These are phyloP conservation scores for Myanophis thanlyinensis DNA, from an alignment of 2,113 vertebrate genomes.

Conservation along the genomic window DNA sequence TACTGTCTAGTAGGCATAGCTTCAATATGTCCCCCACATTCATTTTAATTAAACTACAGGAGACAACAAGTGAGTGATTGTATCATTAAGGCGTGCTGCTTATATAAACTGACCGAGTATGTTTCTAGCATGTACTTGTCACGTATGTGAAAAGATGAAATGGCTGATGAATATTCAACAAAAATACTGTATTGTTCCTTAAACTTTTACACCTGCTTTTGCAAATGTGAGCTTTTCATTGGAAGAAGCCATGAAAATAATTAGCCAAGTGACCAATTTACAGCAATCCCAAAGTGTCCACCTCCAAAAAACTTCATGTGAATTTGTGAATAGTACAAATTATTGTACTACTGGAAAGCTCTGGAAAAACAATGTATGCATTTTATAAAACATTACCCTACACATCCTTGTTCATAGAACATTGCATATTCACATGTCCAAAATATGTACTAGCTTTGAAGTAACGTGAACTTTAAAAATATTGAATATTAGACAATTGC, in stretches of 20 bases:
- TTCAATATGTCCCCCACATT: not conserved
- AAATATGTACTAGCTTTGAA: not conserved
- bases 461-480: not conserved
- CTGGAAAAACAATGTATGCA: not conserved
- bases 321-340: not conserved
- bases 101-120: slow-evolving; percentile 25
- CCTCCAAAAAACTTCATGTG: not conserved
- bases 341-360: too few relatives aligned
- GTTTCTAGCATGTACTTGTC: slow-evolving; percentile 40
- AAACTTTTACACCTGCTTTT: slow-evolving; percentile 50
- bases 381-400: not conserved
- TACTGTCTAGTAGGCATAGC: not conserved
- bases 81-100: slow-evolving; percentile 19
- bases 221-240: slow-evolving; percentile 16
- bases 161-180: slow-evolving; percentile 52
- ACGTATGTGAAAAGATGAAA: slow-evolving; percentile 25
- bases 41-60: not conserved
- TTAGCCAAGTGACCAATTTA: not conserved
- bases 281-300: not conserved
- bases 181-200: slow-evolving; percentile 41
- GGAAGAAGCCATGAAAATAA: not conserved
- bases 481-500: not conserved
- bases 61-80: not conserved
- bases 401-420: not conserved
- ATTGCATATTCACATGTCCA: not conserved